phyloP scores from a whole-genome alignment of 2,797 vertebrate species.

The Siniperca obscura region DNA sequence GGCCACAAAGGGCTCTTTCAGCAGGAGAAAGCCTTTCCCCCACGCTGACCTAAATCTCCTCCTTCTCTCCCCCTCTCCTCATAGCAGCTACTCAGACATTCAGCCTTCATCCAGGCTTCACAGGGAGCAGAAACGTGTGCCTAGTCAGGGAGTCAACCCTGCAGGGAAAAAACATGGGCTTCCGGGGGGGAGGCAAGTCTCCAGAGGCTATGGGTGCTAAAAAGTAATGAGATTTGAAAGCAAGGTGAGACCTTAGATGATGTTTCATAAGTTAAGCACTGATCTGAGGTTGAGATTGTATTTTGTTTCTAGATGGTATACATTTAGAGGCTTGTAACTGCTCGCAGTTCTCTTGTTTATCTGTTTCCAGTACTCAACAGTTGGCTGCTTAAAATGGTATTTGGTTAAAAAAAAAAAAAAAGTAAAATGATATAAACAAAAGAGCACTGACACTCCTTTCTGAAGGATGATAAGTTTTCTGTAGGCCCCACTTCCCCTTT shows the following conservation, averaged over 20 bases:
- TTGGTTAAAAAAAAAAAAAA: no score
- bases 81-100: conserved; percentile 67
- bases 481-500: background rate
- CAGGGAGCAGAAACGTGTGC: conserved; percentile 52
- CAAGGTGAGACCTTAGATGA: conserved; percentile 34
- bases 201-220: conserved; percentile 38
- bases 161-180: conserved; percentile 38
- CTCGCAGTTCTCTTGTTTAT: background rate
- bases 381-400: background rate
- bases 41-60: conserved; percentile 75
- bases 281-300: conserved; percentile 24
- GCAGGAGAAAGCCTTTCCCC: conserved; percentile 59
- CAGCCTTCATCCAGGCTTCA: conserved; percentile 62
- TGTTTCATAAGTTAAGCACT: conserved; percentile 23
- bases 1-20: conserved; percentile 85
- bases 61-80: conserved; percentile 17
- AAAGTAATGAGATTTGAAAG: conserved; percentile 51
- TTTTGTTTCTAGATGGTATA: conserved; percentile 10
- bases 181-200: conserved; percentile 10
- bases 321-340: background rate
- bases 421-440: conserved; percentile 7
- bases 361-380: background rate
- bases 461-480: background rate
- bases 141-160: conserved; percentile 47
- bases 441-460: background rate